Conservation (phyloP, 2,888 invertebrate genomes). For the Adineta ricciae region DNA sequence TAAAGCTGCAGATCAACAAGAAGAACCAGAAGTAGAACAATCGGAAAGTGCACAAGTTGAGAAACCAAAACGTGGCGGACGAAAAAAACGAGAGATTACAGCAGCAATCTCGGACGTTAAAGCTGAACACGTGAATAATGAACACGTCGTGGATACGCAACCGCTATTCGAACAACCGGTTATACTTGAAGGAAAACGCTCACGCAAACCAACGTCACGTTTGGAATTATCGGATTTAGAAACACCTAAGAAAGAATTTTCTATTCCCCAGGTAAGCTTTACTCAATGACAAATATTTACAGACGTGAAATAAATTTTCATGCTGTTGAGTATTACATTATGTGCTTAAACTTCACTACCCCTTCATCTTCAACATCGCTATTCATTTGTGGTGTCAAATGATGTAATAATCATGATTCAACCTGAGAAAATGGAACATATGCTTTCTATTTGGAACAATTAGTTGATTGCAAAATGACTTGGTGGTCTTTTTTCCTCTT, state of each 20-base stretch:
- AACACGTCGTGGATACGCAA: neutral
- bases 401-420: no score
- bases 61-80: neutral
- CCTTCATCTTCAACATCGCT: no score
- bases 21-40: neutral
- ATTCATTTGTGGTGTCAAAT: no score
- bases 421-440: no score
- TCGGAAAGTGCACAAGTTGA: neutral
- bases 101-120: neutral
- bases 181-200: neutral
- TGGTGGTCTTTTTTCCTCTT: no score
- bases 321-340: no score
- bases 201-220: neutral
- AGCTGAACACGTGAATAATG: neutral
- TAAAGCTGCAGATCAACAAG: neutral
- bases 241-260: neutral
- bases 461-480: no score
- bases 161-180: constrained; percentile 1
- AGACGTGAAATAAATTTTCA: no score
- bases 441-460: no score
- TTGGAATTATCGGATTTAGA: neutral
- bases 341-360: no score
- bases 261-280: neutral
- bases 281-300: no score
- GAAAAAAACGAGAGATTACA: neutral